Percentiles rank a stretch among this genome's conserved stretches.
Conservation (phyloP, 1,140 invertebrate species). For the Sitobion miscanthi region DNA sequence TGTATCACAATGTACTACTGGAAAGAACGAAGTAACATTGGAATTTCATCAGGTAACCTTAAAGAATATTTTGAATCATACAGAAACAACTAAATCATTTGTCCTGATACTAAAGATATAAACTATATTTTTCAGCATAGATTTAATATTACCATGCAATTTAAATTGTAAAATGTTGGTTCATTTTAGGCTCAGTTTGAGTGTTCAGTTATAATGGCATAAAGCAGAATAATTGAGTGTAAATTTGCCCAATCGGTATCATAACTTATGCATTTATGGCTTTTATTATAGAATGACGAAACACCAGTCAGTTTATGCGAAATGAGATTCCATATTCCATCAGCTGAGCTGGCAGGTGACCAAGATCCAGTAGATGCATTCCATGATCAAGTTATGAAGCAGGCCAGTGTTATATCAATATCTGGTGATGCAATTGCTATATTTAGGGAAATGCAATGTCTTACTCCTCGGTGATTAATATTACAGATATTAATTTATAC, state of each 20-base stretch:
- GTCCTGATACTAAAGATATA: neutral
- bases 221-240: neutral
- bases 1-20: constrained; percentile 95
- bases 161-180: no score
- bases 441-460: constrained; percentile 95
- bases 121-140: neutral
- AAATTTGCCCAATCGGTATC: neutral
- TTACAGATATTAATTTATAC: neutral
- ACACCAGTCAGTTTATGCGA: constrained; percentile 95
- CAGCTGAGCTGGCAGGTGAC: constrained; percentile 81
- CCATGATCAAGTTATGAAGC: constrained; percentile 93
- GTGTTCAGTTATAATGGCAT: no score
- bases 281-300: constrained; percentile 85
- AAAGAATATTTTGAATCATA: neutral
- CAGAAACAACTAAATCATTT: neutral
- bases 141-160: neutral
- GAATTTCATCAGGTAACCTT: constrained; percentile 90
- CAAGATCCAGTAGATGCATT: constrained; percentile 94
- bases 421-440: constrained; percentile 97
- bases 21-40: constrained; percentile 98
- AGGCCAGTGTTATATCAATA: constrained; percentile 96
- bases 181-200: no score
- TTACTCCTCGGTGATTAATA: constrained; percentile 86
- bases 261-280: neutral
- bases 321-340: constrained; percentile 96